These are phyloP conservation scores for Gisinianus flammeolus DNA, from an alignment of 2,888 invertebrate genomes.

Conservation along the genomic window DNA sequence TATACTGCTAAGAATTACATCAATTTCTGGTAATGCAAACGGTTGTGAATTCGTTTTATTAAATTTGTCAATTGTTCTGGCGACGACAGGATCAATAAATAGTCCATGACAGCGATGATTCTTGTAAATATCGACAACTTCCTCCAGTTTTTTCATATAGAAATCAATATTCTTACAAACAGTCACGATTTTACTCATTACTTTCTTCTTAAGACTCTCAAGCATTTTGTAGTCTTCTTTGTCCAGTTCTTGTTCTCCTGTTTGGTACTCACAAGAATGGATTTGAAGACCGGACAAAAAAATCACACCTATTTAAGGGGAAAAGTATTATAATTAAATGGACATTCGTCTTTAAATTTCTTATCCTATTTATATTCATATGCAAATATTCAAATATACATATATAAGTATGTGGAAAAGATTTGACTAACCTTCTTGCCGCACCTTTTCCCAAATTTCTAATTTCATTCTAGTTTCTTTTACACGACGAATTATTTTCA, in stretches of 20 bases:
- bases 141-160: constrained; percentile 29
- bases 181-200: constrained; percentile 17
- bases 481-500: constrained; percentile 29
- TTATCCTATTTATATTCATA: too few species aligned
- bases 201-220: not conserved
- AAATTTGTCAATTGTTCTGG: constrained; percentile 20
- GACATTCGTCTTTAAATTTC: too few species aligned
- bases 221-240: not conserved
- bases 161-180: constrained; percentile 30
- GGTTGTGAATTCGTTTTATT: constrained; percentile 13
- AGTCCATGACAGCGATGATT: constrained; percentile 28
- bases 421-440: too few species aligned
- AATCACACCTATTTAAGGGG: too few species aligned
- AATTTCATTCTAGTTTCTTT: constrained; percentile 28
- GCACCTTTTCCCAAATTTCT: constrained; percentile 31
- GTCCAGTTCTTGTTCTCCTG: not conserved
- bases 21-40: not conserved
- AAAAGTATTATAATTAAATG: too few species aligned
- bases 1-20: not conserved
- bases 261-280: constrained; percentile 7
- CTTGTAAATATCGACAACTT: constrained; percentile 19
- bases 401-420: too few species aligned
- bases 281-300: constrained; percentile 27
- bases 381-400: too few species aligned
- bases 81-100: constrained; percentile 28